Evolutionary conservation across 1,140 invertebrate genomes (phyloP).

Genomic region (Drosophila athabasca): DNA sequence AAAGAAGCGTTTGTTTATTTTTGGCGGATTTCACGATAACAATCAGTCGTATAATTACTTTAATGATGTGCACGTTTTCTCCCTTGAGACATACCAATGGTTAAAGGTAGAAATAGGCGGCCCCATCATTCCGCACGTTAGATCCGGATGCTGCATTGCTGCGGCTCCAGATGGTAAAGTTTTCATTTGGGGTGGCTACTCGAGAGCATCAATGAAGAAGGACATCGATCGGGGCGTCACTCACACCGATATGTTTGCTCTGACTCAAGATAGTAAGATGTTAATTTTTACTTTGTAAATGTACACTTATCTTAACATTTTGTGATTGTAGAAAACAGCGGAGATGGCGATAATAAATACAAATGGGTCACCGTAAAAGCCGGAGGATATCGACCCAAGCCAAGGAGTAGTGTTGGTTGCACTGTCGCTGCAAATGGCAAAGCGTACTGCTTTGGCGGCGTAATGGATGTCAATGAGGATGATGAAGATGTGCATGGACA

Average conservation of each 20-base stretch:
- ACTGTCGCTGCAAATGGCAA: conserved; percentile 83
- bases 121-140: conserved; percentile 86
- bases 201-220: conserved; percentile 90
- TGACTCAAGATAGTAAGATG: conserved; percentile 88
- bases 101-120: conserved; percentile 89
- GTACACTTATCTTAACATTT: not conserved
- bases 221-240: conserved; percentile 92
- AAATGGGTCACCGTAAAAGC: conserved; percentile 91
- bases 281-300: not conserved
- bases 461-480: conserved; percentile 92
- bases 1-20: conserved; percentile 92
- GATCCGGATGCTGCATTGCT: conserved; percentile 90
- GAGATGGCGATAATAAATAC: conserved; percentile 86
- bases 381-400: conserved; percentile 87
- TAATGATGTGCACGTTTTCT: conserved; percentile 94
- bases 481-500: conserved; percentile 91
- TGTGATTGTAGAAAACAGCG: conserved; percentile 20
- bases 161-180: conserved; percentile 87
- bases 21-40: conserved; percentile 97
- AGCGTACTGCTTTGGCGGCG: conserved; percentile 88
- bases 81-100: conserved; percentile 92
- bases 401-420: conserved; percentile 87
- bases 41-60: conserved; percentile 94
- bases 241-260: conserved; percentile 92
- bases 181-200: conserved; percentile 94